phyloP scores from a whole-genome alignment of 2,113 vertebrate species.

The Campylomormyrus numenius region DNA sequence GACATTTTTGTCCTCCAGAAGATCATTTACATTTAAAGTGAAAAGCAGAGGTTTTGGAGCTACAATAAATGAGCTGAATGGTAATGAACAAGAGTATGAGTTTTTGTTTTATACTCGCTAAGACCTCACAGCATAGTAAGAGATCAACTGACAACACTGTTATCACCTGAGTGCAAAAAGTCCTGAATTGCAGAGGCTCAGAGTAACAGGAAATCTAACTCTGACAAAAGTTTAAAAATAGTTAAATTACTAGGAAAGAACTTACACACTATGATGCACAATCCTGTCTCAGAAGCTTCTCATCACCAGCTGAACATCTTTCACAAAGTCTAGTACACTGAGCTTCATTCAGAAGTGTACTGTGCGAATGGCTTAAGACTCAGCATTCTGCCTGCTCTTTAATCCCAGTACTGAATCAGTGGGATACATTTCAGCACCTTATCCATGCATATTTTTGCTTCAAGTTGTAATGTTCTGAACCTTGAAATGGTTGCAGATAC shows the following conservation, averaged over 20 bases:
- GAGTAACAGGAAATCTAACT: not conserved
- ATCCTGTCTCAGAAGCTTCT: not conserved
- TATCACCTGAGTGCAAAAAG: not conserved
- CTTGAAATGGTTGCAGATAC: not conserved
- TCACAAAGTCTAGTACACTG: not conserved
- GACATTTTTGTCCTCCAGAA: not conserved
- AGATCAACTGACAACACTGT: not conserved
- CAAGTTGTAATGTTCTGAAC: not conserved
- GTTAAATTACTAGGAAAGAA: not conserved
- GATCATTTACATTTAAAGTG: not conserved
- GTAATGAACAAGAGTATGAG: not conserved
- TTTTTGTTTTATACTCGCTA: not conserved
- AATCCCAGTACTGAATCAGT: not conserved
- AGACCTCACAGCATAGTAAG: not conserved
- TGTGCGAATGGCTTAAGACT: not conserved
- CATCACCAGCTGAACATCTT: not conserved
- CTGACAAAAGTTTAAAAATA: not conserved
- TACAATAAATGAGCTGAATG: not conserved
- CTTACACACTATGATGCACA: not conserved
- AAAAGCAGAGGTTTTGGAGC: not conserved
- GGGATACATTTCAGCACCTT: not conserved
- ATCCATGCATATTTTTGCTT: not conserved
- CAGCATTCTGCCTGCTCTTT: not conserved
- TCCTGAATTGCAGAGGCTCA: not conserved
- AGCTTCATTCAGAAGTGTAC: not conserved